Percentiles rank a stretch among this genome's conserved stretches.
phyloP scores from a whole-genome alignment of 2,888 invertebrate species.

The Harmothoe impar region DNA sequence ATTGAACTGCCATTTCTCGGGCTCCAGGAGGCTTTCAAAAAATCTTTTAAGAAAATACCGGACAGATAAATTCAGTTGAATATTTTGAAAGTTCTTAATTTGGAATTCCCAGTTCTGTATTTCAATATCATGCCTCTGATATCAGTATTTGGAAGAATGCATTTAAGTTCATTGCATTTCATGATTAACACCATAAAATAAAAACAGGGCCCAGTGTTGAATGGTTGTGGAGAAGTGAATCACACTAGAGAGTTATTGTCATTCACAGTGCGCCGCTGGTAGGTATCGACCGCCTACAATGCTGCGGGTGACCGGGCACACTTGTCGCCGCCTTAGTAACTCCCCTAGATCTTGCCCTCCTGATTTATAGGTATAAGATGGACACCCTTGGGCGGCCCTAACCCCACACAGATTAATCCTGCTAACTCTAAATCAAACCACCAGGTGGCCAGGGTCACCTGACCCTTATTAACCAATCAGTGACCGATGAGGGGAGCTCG shows the following conservation, averaged over 20 bases:
- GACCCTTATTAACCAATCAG: constrained; percentile 23
- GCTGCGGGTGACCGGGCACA: neutral
- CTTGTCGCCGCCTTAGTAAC: neutral
- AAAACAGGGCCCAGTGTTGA: too few species aligned
- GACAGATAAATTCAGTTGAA: too few species aligned
- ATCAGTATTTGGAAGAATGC: too few species aligned
- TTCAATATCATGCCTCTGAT: too few species aligned
- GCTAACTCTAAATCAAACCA: constrained; percentile 1
- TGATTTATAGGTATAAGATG: constrained; percentile 29
- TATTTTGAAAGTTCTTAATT: too few species aligned
- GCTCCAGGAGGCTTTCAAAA: too few species aligned
- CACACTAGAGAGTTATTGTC: neutral
- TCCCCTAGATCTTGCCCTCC: neutral
- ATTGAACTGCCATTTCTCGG: too few species aligned
- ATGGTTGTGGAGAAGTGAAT: too few species aligned
- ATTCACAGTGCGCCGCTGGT: neutral
- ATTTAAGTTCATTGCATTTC: too few species aligned
- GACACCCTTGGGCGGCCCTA: neutral
- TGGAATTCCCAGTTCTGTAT: too few species aligned
- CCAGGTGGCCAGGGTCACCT: constrained; percentile 29
- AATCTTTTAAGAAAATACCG: too few species aligned
- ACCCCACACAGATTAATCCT: constrained; percentile 9
- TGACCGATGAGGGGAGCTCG: neutral
- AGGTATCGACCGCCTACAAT: neutral
- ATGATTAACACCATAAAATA: too few species aligned